Conservation (phyloP, 37 sponge, comb jelly and placozoan genomes). For the Halisarca cf. caerulea region DNA sequence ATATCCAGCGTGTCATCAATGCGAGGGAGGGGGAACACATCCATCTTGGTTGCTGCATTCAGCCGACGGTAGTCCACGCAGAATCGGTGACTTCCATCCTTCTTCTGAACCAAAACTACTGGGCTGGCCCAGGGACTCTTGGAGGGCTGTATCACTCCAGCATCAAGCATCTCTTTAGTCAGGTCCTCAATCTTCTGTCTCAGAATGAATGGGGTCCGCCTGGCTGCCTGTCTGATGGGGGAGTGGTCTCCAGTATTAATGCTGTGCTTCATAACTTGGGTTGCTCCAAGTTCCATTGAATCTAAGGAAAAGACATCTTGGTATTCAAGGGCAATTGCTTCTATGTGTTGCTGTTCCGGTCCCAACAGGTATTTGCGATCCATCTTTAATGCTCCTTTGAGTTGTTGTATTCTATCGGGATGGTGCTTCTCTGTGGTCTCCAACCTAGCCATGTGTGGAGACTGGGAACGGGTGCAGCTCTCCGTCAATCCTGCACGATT, state of each 20-base stretch:
- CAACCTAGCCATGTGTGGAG: too few relatives aligned
- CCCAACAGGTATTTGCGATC: too few relatives aligned
- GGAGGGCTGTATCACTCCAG: constrained; percentile 51
- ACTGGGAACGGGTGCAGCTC: too few relatives aligned
- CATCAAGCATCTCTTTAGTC: constrained; percentile 43
- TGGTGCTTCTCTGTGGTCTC: too few relatives aligned
- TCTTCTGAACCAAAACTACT: constrained; percentile 57
- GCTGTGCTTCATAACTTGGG: constrained; percentile 13
- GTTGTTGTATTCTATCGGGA: too few relatives aligned
- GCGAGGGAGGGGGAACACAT: constrained; percentile 65
- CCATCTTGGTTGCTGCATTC: constrained; percentile 57
- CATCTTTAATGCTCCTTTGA: too few relatives aligned
- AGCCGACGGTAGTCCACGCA: constrained; percentile 60
- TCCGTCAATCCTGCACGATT: too few relatives aligned
- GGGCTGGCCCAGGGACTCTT: constrained; percentile 64
- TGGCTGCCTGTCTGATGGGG: constrained; percentile 49
- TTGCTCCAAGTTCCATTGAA: constrained; percentile 33
- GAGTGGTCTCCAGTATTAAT: constrained; percentile 49
- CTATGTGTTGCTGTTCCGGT: too few relatives aligned
- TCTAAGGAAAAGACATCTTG: constrained; percentile 43
- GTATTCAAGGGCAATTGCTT: too few relatives aligned
- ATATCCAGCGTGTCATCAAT: constrained; percentile 50
- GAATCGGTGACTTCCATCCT: constrained; percentile 43
- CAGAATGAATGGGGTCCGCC: constrained; percentile 45
- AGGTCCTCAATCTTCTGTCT: constrained; percentile 25